Evolutionary conservation across 2,888 invertebrate genomes (phyloP).

Genomic region (Eutolmus rufibarbis): DNA sequence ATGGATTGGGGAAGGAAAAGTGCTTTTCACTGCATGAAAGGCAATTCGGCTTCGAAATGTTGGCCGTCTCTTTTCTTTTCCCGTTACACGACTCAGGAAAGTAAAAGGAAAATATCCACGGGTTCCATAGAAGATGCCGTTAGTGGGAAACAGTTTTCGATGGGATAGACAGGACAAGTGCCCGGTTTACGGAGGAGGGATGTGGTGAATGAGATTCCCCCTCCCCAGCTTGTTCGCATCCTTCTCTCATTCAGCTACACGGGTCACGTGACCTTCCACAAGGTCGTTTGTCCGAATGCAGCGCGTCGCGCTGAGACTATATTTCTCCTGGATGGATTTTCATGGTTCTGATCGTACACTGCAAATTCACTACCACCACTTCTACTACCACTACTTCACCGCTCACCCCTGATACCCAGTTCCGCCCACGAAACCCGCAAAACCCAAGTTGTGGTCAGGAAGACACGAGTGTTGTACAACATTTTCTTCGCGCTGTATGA

Average conservation of each 20-base stretch:
- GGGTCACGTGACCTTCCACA: conserved; percentile 43
- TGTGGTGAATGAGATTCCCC: not conserved
- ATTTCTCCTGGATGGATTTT: not conserved
- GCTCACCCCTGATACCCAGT: not conserved
- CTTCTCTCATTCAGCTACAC: conserved; percentile 22
- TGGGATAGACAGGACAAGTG: not conserved
- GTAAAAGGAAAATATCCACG: conserved; percentile 29
- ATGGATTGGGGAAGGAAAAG: not conserved
- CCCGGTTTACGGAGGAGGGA: not conserved
- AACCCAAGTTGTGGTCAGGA: not conserved
- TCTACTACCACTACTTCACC: not conserved
- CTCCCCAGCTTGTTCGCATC: not conserved
- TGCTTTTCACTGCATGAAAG: not conserved
- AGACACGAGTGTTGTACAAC: not conserved
- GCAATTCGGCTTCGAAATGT: not conserved
- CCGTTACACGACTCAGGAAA: conserved; percentile 13
- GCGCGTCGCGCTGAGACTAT: not conserved
- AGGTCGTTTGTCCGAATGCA: conserved; percentile 42
- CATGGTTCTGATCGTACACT: not conserved
- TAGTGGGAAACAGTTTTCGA: not conserved
- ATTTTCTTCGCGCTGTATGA: not conserved
- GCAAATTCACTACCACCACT: not conserved
- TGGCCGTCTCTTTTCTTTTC: conserved; percentile 2
- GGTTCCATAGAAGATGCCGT: not conserved
- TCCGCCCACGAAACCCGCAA: not conserved